phyloP scores from a whole-genome alignment of 2,113 vertebrate species.

The Uropsilus gracilis region DNA sequence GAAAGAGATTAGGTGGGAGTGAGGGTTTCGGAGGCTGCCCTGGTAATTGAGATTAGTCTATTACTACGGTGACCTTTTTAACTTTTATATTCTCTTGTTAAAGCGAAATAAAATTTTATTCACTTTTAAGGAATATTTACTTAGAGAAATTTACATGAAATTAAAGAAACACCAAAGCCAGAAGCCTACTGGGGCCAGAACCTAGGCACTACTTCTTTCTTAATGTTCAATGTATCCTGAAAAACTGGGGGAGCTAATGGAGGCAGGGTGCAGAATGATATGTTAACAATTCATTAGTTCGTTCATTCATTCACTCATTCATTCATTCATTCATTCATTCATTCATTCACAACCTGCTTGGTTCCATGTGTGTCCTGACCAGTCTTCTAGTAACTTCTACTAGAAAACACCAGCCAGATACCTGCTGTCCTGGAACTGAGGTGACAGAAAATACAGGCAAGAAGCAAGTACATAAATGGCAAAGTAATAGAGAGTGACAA shows the following conservation, averaged over 20 bases:
- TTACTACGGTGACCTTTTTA: slow-evolving; percentile 98
- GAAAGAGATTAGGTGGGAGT: slow-evolving; percentile 95
- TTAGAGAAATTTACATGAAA: slow-evolving; percentile 88
- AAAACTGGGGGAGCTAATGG: slow-evolving; percentile 26
- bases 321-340: neutral
- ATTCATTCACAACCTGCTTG: neutral
- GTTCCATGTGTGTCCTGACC: neutral
- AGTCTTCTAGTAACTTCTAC: neutral
- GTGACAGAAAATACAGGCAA: neutral
- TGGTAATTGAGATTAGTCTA: slow-evolving; percentile 98
- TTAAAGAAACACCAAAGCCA: slow-evolving; percentile 84
- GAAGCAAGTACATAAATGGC: neutral
- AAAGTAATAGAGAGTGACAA: neutral
- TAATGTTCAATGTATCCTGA: slow-evolving; percentile 60
- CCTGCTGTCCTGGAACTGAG: neutral
- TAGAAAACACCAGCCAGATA: neutral
- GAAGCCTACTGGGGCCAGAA: slow-evolving; percentile 57
- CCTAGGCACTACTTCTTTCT: slow-evolving; percentile 26
- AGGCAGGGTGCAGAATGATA: neutral
- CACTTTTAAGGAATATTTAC: slow-evolving; percentile 93
- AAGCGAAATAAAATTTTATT: slow-evolving; percentile 94
- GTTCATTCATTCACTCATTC: neutral
- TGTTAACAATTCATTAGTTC: neutral
- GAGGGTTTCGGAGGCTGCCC: slow-evolving; percentile 93
- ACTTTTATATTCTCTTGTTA: slow-evolving; percentile 97